Evolutionary conservation across 2,797 vertebrate genomes (phyloP), one percentile per base, ranked within the genome.

Genomic region (Sebastes minor): DNA sequence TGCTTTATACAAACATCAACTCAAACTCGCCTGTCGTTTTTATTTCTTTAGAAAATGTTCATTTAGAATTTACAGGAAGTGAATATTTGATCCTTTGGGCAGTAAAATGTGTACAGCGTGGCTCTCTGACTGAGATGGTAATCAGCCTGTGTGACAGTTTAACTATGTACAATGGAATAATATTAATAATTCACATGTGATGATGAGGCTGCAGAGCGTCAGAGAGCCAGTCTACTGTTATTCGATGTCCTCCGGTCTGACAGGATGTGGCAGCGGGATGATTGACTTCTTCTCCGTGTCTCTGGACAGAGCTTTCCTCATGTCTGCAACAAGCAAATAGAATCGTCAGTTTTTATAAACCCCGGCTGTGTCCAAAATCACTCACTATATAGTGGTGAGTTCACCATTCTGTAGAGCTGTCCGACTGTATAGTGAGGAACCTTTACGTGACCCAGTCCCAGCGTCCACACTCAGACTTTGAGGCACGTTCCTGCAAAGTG

Each of bases 241-340:
- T 96, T 99, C 98, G 5, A 98, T 99, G 88, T 99, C 98, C 84
- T 99, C 98, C 0, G 98, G 98, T 83, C 98, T 93, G 86, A 99
- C 98, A 0, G 98, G 98, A 78, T 99, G 97, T 1, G 98, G 98
- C 83, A 99, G 91, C 0, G 98, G 98, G 90, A 99, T 92, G 91
- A 99, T 98, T 1, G 97, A 99, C 93, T 99, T 99, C 95, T 98
- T 99, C 91, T 99, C 97, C 0, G 95, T 95, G 94, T 99, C 98
- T 89, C 98, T 96, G 79, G 97, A 98, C 90, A 99, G 94, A 52
- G 98, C 97, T 91, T 99, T 99, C 90, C 98, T 97, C 98, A 98
- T 99, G 86, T 99, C 98, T 99, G 94, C 67, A 82, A 55, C 55
- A n/a, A 6, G 13, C 8, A 52, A n/a, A n/a, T 20, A n/a, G 18